These are phyloP conservation scores for Parambassis ranga DNA, from an alignment of 2,797 vertebrate genomes.

Conservation along the genomic window DNA sequence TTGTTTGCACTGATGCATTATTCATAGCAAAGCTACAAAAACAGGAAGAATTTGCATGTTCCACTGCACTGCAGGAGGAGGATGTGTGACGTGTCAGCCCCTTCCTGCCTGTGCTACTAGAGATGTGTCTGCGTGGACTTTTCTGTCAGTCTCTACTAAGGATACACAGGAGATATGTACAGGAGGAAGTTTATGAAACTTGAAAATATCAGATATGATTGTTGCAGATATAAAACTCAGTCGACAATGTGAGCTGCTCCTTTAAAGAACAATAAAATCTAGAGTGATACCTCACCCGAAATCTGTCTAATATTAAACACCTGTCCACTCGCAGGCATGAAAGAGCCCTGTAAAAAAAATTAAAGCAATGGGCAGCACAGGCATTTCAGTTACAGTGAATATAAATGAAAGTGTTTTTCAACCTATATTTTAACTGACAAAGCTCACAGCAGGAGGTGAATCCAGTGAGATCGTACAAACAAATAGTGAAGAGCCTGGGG, in stretches of 20 bases:
- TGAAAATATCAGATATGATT: not conserved
- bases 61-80: not conserved
- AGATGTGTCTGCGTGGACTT: not conserved
- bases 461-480: too few relatives aligned
- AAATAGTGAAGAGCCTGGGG: too few relatives aligned
- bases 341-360: conserved; percentile 3
- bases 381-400: not conserved
- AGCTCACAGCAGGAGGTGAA: too few relatives aligned
- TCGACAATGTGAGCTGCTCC: not conserved
- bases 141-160: conserved; percentile 4
- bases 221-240: conserved; percentile 15
- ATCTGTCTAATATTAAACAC: conserved; percentile 33
- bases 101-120: not conserved
- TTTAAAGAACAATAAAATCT: conserved; percentile 31
- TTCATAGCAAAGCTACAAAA: conserved; percentile 2
- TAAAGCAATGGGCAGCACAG: conserved; percentile 10
- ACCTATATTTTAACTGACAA: too few relatives aligned
- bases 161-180: too few relatives aligned
- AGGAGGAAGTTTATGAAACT: not conserved
- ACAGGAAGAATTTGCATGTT: not conserved
- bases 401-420: too few relatives aligned
- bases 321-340: conserved; percentile 15
- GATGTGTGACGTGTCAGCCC: not conserved
- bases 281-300: conserved; percentile 19
- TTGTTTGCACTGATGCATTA: conserved; percentile 35